These are phyloP conservation scores for Ophion slaviceki DNA, from an alignment of 2,888 invertebrate genomes.

Conservation along the genomic window DNA sequence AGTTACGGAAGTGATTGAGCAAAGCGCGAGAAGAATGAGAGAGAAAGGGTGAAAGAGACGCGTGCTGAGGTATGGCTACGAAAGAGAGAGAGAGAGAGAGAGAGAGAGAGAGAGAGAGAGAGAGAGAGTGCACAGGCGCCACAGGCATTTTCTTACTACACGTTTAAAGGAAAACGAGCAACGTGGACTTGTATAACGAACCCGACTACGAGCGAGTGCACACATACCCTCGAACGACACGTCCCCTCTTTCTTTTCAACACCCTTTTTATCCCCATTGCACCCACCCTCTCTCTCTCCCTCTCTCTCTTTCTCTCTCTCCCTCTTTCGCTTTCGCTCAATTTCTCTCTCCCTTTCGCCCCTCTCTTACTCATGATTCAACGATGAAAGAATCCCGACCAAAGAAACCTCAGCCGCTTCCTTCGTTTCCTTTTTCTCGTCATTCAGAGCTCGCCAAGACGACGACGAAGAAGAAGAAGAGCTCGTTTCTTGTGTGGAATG, in stretches of 20 bases:
- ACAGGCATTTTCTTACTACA: conserved; percentile 18
- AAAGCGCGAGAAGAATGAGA: conserved; percentile 1
- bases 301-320: neutral
- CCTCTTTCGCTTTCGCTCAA: conserved; percentile 5
- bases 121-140: conserved; percentile 18
- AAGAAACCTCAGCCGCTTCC: conserved; percentile 71
- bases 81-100: conserved; percentile 18
- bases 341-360: conserved; percentile 19
- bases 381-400: conserved; percentile 70
- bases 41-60: conserved; percentile 5
- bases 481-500: conserved; percentile 22
- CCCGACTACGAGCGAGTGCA: conserved; percentile 5
- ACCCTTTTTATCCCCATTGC: conserved; percentile 5
- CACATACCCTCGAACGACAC: conserved; percentile 22
- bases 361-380: conserved; percentile 66
- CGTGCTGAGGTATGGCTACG: conserved; percentile 32
- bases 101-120: conserved; percentile 34
- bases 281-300: conserved; percentile 7
- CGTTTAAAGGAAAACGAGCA: conserved; percentile 41
- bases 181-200: conserved; percentile 41
- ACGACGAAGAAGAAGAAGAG: conserved; percentile 50
- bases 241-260: conserved; percentile 44
- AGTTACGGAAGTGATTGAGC: conserved; percentile 12
- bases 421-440: conserved; percentile 57
- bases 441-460: conserved; percentile 63